Evolutionary conservation across 2,113 vertebrate species (phyloP), one percentile per base, ranked within the genome.

Genomic region (Galeopterus variegatus): DNA sequence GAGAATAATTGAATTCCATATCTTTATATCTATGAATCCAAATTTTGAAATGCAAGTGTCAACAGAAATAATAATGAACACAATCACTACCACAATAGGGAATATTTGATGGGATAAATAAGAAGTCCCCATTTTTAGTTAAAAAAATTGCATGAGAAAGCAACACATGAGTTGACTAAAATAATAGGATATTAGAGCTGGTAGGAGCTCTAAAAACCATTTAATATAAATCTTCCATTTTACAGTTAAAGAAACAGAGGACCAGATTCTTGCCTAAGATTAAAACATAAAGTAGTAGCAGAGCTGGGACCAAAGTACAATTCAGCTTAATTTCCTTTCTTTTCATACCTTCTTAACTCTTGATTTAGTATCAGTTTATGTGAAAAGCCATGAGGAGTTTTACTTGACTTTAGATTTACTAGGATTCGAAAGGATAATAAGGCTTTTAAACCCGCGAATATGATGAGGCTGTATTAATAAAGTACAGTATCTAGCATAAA

Each of bases 41-140:
- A 69, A 52, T 83, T 96, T 95, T 75, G 80, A 95, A 93, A 87
- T 14, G 11, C 28, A 15, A 90, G 64, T 94, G 14, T 33, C 88
- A 81, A 85, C 19, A 76, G 52, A 85, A 96, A 93, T 91, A 82
- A 86, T 50, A 88, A 81, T 67, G 67, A 86, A 45, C 17, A 62
- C 18, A 83, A 92, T 89, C 14, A 81, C 13, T 17, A 58, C 0
- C 19, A 23, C 31, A 69, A 84, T 1, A 81, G 3, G 56, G 24
- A 69, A 73, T 36, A 56, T 67, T 85, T 73, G 7, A 70, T 96
- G 8, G 69, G 26, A 85, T 72, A 48, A 84, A 75, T 56, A 8
- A 86, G 77, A 97, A 75, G 5, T 77, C 10, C 24, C 11, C 79
- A 0, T 48, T 87, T 94, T 92, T 83, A 36, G 12, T 85, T 82